Conservation (phyloP, 2,888 invertebrate species). For the Stictocephala bisonia region DNA sequence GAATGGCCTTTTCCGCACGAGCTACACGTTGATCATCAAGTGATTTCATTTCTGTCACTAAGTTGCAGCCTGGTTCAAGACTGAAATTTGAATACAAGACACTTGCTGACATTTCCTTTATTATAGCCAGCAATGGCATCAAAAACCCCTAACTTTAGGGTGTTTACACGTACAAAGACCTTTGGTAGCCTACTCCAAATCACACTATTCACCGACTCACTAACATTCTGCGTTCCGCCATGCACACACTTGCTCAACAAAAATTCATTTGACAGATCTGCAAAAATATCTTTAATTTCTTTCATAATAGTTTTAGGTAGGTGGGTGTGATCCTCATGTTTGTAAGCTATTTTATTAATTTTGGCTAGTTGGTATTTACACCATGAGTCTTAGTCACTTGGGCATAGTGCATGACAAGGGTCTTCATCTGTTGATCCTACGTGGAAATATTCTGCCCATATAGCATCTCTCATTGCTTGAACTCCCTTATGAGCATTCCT, state of each 20-base stretch:
- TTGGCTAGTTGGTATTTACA: conserved; percentile 55
- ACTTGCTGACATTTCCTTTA: conserved; percentile 24
- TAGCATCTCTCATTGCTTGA: conserved; percentile 56
- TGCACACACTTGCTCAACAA: conserved; percentile 27
- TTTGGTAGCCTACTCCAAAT: conserved; percentile 41
- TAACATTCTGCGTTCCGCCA: conserved; percentile 44
- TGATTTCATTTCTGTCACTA: conserved; percentile 9
- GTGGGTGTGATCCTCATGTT: conserved; percentile 28
- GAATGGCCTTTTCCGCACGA: conserved; percentile 12
- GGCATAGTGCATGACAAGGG: conserved; percentile 56
- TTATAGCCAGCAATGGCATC: conserved; percentile 24
- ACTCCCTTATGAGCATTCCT: conserved; percentile 51
- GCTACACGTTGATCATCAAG: conserved; percentile 8
- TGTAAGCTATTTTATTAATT: background rate
- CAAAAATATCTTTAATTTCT: conserved; percentile 36
- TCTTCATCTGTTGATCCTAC: conserved; percentile 56
- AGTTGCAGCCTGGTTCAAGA: conserved; percentile 17
- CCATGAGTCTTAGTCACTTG: conserved; percentile 52
- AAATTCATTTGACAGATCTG: conserved; percentile 32
- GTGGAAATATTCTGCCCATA: conserved; percentile 59
- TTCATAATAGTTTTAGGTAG: conserved; percentile 13
- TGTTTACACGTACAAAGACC: no score
- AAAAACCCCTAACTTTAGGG: conserved; percentile 23
- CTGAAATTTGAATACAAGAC: conserved; percentile 13
- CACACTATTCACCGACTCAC: conserved; percentile 37